Evolutionary conservation across 2,888 invertebrate species (phyloP), one percentile per base, ranked within the genome.

Genomic region (Macroteleia sp.): DNA sequence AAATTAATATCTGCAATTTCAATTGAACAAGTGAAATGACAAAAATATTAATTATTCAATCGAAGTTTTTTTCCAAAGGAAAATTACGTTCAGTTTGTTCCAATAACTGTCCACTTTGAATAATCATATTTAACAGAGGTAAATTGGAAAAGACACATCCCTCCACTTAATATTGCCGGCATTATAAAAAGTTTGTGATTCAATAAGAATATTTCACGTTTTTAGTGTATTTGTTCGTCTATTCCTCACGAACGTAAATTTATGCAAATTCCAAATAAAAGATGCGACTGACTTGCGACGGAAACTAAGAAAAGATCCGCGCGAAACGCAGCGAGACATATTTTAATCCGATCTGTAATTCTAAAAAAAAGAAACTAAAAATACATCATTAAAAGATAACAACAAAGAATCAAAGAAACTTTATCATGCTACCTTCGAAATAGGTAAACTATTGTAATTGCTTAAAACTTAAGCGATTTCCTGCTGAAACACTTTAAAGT

Each of bases 41-140:
- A 25, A 25, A 25, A 25, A 25, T 25, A 5, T 22, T 32, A 52
- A 54, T 64, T 52, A 54, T 44, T 52, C 52, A 36, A 52, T 52
- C 36, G 20, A 3, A 1, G 36, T 46, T 46, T 16, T 46, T 19
- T 32, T 16, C 20, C n/a, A 19, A 14, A 42, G 3, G 8, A 19
- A 36, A 54, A 22, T 36, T 39, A n/a, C 54, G 54, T 39, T 28
- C 32, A 36, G 57, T 50, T 70, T 61, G 52, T 61, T 54, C 54
- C 75, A 69, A 76, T 69, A 76, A 76, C 62, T 70, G 64, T 64
- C 48, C 57, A 52, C 57, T 59, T 66, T 77, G 66, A 66, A 77
- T 71, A 77, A 71, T 71, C 46, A 44, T 64, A 77, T 77, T 77
- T 66, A 66, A 41, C 34, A 28, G 19, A 22, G 59, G 70, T 54